Evolutionary conservation across 2,888 invertebrate genomes (phyloP).

Genomic region (Cataglyphis altisquamis): DNA sequence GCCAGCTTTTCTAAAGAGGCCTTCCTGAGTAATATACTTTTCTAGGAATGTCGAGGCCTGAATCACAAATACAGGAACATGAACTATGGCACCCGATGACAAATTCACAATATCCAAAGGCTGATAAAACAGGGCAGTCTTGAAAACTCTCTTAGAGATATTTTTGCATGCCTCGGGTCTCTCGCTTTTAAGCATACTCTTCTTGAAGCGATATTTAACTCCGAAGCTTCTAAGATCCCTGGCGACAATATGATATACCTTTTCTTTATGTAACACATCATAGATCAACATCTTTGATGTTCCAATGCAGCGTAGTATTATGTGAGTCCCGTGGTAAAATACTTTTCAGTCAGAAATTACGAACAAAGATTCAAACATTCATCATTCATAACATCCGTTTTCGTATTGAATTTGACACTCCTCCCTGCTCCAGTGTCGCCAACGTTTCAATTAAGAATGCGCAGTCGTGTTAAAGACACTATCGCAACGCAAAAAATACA

Average conservation of each 20-base stretch:
- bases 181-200: slow-evolving; percentile 87
- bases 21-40: slow-evolving; percentile 91
- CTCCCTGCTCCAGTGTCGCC: slow-evolving; percentile 1
- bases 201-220: slow-evolving; percentile 91
- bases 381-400: slow-evolving; percentile 29
- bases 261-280: slow-evolving; percentile 87
- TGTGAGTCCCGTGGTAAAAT: neutral
- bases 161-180: slow-evolving; percentile 78
- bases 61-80: slow-evolving; percentile 91
- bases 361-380: neutral
- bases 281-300: slow-evolving; percentile 87
- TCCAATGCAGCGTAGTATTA: too few relatives aligned
- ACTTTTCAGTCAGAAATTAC: slow-evolving; percentile 9
- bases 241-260: slow-evolving; percentile 88
- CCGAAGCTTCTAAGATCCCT: slow-evolving; percentile 91
- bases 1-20: slow-evolving; percentile 96
- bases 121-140: slow-evolving; percentile 87
- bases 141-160: slow-evolving; percentile 86
- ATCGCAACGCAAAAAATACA: neutral
- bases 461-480: neutral
- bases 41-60: slow-evolving; percentile 91
- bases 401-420: slow-evolving; percentile 37
- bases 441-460: neutral
- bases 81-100: slow-evolving; percentile 90
- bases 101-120: slow-evolving; percentile 88